Conservation (phyloP, 1,140 invertebrate species). For the Aphelinus certus region DNA sequence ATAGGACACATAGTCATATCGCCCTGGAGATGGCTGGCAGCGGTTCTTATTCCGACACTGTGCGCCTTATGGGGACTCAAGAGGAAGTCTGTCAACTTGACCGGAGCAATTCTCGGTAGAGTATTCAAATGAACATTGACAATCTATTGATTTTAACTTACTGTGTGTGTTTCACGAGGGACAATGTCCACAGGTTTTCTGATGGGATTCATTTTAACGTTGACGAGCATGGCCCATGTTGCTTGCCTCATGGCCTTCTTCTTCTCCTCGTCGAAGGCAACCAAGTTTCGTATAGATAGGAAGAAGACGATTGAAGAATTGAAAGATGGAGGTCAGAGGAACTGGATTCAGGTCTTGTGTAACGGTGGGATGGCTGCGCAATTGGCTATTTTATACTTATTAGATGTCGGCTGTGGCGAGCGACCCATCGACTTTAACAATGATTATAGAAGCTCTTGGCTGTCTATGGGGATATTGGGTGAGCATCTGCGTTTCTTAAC, state of each 20-base stretch:
- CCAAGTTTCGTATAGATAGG: constrained; percentile 76
- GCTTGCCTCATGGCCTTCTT: constrained; percentile 82
- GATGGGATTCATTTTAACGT: constrained; percentile 82
- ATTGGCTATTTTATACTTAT: constrained; percentile 80
- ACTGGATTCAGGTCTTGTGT: constrained; percentile 91
- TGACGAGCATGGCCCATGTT: constrained; percentile 83
- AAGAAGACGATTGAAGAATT: constrained; percentile 85
- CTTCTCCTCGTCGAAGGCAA: constrained; percentile 82
- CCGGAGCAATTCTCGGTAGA: constrained; percentile 77
- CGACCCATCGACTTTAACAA: constrained; percentile 80
- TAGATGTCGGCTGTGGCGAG: constrained; percentile 84
- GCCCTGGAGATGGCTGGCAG: constrained; percentile 78
- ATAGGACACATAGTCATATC: constrained; percentile 71
- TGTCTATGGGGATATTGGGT: constrained; percentile 82
- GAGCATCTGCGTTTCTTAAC: constrained; percentile 40
- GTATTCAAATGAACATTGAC: not conserved
- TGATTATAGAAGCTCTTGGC: constrained; percentile 83
- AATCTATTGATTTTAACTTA: too few species aligned
- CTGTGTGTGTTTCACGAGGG: too few species aligned
- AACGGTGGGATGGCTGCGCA: constrained; percentile 88
- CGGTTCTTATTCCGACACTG: constrained; percentile 75
- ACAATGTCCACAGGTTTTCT: constrained; percentile 67
- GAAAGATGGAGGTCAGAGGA: constrained; percentile 88
- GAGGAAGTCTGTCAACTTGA: constrained; percentile 74
- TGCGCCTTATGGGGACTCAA: constrained; percentile 74